Percentiles rank a stretch among this genome's conserved stretches.
Conservation (phyloP, 2,797 vertebrate genomes). For the Halcyon badia region DNA sequence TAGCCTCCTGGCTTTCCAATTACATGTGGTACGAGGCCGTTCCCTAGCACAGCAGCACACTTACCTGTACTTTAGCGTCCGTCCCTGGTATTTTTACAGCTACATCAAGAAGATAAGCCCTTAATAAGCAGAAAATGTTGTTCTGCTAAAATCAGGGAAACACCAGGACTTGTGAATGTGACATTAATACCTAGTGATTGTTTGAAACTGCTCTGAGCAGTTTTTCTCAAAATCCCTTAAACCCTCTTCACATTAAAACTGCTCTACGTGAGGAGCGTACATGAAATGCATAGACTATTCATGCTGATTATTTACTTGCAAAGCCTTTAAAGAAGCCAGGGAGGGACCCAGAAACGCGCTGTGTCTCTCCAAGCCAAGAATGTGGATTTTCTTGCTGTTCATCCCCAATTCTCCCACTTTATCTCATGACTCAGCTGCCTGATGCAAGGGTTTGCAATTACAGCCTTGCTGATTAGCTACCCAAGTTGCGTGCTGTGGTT, state of each 20-base stretch:
- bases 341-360: conserved; percentile 1
- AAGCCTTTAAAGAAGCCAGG: conserved; percentile 1
- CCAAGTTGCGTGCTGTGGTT: not conserved
- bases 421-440: conserved; percentile 55
- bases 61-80: not conserved
- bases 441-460: conserved; percentile 39
- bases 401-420: conserved; percentile 26
- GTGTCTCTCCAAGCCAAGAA: not conserved
- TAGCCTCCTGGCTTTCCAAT: not conserved
- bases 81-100: not conserved
- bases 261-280: not conserved
- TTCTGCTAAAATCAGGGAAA: conserved; percentile 16
- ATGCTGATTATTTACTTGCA: conserved; percentile 4
- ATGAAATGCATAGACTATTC: conserved; percentile 1
- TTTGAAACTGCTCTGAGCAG: conserved; percentile 2
- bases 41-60: not conserved
- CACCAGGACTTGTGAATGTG: not conserved
- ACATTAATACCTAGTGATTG: not conserved
- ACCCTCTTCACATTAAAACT: not conserved
- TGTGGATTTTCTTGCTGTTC: conserved; percentile 58
- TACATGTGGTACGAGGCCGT: not conserved
- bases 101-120: not conserved
- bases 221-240: conserved; percentile 35
- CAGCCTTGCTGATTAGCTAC: conserved; percentile 6
- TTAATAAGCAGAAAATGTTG: conserved; percentile 28